Conservation (phyloP, 2,888 invertebrate species). For the Troides helena region DNA sequence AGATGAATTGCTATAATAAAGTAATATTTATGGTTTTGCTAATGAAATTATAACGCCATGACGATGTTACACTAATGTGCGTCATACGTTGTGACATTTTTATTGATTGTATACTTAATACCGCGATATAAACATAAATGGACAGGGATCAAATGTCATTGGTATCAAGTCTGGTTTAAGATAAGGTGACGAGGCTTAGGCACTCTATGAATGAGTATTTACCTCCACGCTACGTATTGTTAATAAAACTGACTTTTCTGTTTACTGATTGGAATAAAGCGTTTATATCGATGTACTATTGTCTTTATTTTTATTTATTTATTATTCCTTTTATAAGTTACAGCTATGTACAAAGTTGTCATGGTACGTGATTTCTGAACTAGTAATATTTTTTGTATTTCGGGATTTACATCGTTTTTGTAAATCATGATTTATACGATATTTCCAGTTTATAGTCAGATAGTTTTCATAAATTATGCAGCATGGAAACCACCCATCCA, state of each 20-base stretch:
- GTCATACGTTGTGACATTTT: conserved; percentile 32
- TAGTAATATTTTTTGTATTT: too few relatives aligned
- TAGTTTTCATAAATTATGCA: too few relatives aligned
- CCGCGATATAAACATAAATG: conserved; percentile 27
- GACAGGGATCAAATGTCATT: conserved; percentile 26
- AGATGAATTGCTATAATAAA: conserved; percentile 10
- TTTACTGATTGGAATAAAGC: background rate
- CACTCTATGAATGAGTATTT: conserved; percentile 1
- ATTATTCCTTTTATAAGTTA: too few relatives aligned
- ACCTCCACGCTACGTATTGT: background rate
- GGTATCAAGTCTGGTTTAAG: conserved; percentile 29
- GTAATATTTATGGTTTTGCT: conserved; percentile 24
- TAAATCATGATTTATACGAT: too few relatives aligned
- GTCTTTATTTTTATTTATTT: too few relatives aligned
- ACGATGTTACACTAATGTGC: conserved; percentile 22
- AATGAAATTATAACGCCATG: conserved; percentile 31
- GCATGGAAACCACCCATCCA: too few relatives aligned
- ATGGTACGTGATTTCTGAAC: too few relatives aligned
- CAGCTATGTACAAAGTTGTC: too few relatives aligned
- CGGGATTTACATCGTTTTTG: too few relatives aligned
- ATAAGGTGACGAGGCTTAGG: conserved; percentile 28
- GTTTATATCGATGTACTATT: too few relatives aligned
- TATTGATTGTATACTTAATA: conserved; percentile 30
- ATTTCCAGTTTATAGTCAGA: too few relatives aligned
- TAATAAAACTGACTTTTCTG: background rate